These are phyloP conservation scores for Ooceraea biroi DNA, from an alignment of 1,140 invertebrate genomes.

Conservation along the genomic window DNA sequence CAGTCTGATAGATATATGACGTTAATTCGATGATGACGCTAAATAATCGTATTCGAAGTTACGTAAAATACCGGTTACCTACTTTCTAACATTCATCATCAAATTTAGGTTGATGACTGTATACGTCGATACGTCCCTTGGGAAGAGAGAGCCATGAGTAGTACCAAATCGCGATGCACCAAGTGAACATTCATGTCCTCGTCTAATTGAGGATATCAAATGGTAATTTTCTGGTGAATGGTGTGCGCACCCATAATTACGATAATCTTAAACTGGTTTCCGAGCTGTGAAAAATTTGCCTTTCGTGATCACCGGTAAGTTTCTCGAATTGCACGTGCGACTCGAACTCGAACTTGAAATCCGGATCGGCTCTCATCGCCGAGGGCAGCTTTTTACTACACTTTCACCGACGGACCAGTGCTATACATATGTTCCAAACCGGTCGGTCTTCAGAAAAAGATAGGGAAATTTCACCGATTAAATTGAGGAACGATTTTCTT, in stretches of 20 bases:
- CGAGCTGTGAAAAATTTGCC: conserved; percentile 56
- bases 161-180: not conserved
- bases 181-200: not conserved
- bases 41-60: conserved; percentile 37
- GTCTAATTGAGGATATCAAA: conserved; percentile 42
- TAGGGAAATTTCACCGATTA: conserved; percentile 1
- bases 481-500: not conserved
- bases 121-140: not conserved
- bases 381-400: conserved; percentile 41
- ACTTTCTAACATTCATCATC: conserved; percentile 56
- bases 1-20: conserved; percentile 2
- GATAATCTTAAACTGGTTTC: conserved; percentile 65
- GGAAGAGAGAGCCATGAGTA: conserved; percentile 35
- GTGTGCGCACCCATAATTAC: conserved; percentile 17
- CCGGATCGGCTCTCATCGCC: conserved; percentile 35
- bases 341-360: conserved; percentile 73
- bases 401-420: not conserved
- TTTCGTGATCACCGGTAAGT: conserved; percentile 23
- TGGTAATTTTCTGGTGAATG: conserved; percentile 41
- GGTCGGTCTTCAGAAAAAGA: not conserved
- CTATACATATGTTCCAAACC: not conserved
- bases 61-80: conserved; percentile 18
- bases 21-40: conserved; percentile 31
- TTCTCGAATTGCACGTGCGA: conserved; percentile 61
- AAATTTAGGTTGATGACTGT: conserved; percentile 40